A percentile compares a stretch with the other conserved stretches of the same genome.
Conservation (phyloP, 2,113 vertebrate species). For the Gymnogyps californianus region DNA sequence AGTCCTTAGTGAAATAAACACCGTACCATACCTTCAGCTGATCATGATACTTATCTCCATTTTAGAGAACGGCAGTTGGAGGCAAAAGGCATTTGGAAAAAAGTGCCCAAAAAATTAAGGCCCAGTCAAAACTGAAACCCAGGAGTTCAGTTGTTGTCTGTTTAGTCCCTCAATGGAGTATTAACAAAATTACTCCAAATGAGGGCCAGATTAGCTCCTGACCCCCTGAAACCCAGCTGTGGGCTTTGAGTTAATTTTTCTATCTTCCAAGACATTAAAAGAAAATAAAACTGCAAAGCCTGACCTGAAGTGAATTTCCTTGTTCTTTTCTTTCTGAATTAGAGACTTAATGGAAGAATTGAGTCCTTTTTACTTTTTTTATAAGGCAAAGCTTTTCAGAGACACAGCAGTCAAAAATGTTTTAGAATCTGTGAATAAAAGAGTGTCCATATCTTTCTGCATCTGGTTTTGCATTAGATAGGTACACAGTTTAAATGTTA, state of each 20-base stretch:
- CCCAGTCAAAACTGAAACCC: background rate
- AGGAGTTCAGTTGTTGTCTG: background rate
- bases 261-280: background rate
- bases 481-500: background rate
- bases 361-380: background rate
- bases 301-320: background rate
- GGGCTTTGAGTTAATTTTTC: background rate
- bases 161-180: background rate
- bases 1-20: background rate
- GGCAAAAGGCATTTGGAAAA: background rate
- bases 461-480: background rate
- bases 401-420: background rate
- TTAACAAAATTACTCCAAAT: background rate
- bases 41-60: background rate
- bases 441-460: background rate
- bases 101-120: background rate
- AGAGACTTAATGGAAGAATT: background rate
- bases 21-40: rapidly evolving
- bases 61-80: background rate
- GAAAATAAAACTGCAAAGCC: background rate
- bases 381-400: background rate
- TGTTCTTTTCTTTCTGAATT: background rate
- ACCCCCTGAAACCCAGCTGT: background rate
- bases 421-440: slow-evolving; percentile 12
- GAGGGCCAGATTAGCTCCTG: background rate